Conservation (phyloP, 2,113 vertebrate species). For the Oceanodroma tethys region DNA sequence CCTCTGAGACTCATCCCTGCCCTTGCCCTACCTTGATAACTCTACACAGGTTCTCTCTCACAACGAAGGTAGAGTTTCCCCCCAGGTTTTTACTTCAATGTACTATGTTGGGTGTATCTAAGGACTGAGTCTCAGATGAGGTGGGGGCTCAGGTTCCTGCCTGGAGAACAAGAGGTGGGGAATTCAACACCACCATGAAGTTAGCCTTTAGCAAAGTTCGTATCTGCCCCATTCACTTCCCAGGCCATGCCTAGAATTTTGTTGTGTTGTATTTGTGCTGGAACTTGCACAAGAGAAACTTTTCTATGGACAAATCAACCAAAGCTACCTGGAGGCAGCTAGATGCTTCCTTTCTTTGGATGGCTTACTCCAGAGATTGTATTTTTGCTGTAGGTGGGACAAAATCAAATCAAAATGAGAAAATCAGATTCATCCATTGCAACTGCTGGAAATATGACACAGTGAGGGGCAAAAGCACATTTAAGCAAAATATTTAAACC, state of each 20-base stretch:
- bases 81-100: not conserved
- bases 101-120: not conserved
- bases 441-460: not conserved
- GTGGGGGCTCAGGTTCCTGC: not conserved
- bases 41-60: not conserved
- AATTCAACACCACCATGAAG: not conserved
- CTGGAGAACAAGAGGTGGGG: not conserved
- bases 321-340: not conserved
- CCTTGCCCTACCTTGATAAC: not conserved
- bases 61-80: not conserved
- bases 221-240: not conserved
- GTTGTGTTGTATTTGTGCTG: not conserved
- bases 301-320: not conserved
- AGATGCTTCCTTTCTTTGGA: not conserved
- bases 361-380: not conserved
- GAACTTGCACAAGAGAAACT: not conserved
- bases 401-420: not conserved
- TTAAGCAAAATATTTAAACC: not conserved
- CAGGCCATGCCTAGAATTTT: not conserved
- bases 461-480: not conserved
- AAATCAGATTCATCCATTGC: not conserved
- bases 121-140: not conserved
- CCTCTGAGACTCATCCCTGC: not conserved
- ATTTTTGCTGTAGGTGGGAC: not conserved
- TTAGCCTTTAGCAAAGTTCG: not conserved